These are phyloP conservation scores for Copsychus sechellarum DNA, from an alignment of 2,113 vertebrate genomes.

Conservation along the genomic window DNA sequence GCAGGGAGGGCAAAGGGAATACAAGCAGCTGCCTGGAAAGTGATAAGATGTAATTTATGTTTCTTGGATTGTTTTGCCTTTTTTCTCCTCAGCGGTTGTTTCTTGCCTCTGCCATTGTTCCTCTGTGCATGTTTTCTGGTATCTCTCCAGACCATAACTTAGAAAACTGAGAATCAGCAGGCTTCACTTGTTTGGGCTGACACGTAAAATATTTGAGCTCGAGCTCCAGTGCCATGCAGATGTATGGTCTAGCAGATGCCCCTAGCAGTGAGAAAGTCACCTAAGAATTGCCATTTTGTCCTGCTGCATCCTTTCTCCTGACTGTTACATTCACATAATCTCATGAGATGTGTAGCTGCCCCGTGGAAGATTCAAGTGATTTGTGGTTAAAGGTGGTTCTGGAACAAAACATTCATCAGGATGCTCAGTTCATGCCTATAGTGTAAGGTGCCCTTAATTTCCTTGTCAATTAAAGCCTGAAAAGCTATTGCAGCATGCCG, in stretches of 20 bases:
- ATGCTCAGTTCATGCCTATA: not conserved
- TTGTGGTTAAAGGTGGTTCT: not conserved
- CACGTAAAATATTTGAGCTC: not conserved
- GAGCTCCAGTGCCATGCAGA: not conserved
- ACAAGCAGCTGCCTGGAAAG: not conserved
- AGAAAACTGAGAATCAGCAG: not conserved
- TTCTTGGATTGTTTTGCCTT: not conserved
- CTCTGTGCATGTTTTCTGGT: not conserved
- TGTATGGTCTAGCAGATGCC: not conserved
- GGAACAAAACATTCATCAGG: not conserved
- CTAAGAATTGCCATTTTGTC: not conserved
- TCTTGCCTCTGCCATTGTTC: not conserved
- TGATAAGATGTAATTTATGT: not conserved
- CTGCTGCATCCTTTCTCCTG: not conserved
- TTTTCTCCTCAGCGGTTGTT: fast-evolving
- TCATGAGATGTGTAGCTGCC: not conserved
- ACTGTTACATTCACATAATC: not conserved
- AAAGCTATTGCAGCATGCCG: not conserved
- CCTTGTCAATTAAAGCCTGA: not conserved
- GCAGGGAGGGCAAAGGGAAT: not conserved
- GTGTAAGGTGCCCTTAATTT: not conserved
- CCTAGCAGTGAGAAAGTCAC: not conserved
- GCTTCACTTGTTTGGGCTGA: not conserved
- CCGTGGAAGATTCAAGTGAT: not conserved
- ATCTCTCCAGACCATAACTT: not conserved